Evolutionary conservation across 37 sponge, comb jelly and placozoan genomes (phyloP), one percentile per base, ranked within the genome.

Genomic region (Chondrosia reniformis): DNA sequence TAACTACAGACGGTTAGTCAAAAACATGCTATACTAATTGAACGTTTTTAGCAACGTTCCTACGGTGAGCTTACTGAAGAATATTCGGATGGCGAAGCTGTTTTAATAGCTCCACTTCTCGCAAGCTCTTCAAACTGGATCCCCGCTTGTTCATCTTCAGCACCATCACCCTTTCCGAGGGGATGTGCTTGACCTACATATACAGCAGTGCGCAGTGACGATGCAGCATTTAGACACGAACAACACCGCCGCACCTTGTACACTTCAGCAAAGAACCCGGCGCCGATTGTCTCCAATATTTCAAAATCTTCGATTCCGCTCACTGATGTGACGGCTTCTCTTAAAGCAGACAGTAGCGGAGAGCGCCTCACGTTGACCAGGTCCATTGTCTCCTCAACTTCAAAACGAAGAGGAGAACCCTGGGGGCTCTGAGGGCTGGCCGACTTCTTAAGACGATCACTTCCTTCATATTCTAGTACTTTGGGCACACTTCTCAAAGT

Each of bases 231-330:
- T 41, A 46, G 19, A 49, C 10, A 15, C 52, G 10, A 19, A 49
- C 52, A 49, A 10, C 52, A 49, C 10, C 10, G 61, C 30, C 56
- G 36, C n/a, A 93, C 94, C 92, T 90, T 93, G 57, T 76, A 90
- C 17, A 93, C 94, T 74, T 89, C 82, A 2, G 94, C 89, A 86
- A 81, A 93, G 83, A 90, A 93, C 7, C 94, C 94, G 0, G 80
- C 78, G 30, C 94, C 94, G 27, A 93, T 88, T 46, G 81, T 73
- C 36, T 93, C 92, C n/a, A 89, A 17, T 33, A 77, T 80, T 13
- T 91, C 87, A 44, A 86, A 91, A 39, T 91, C 91, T 44, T 86
- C 84, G 45, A 86, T 76, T 34, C 79, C 64, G 52, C 39, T 75
- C 24, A 91, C 37, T 12, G 91, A 86, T 46, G 84, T 77, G 0